A percentile compares a stretch with the other conserved stretches of the same genome.
phyloP scores from a whole-genome alignment of 2,888 invertebrate genomes.

The Anthrax anthrax region DNA sequence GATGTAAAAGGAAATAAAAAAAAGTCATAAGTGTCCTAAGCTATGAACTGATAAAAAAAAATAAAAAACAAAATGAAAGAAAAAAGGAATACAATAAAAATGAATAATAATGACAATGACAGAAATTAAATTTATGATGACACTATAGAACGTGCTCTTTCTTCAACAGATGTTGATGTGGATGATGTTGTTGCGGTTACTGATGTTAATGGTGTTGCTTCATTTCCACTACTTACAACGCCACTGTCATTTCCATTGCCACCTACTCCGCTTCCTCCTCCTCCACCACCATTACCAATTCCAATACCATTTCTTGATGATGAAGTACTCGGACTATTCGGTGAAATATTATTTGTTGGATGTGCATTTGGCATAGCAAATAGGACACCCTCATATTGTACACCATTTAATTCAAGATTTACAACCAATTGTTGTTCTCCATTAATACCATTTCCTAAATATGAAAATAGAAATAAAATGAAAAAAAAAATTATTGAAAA shows the following conservation, averaged over 20 bases:
- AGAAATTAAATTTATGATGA: conserved; percentile 13
- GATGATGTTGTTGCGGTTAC: neutral
- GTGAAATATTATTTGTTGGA: neutral
- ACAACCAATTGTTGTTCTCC: conserved; percentile 83
- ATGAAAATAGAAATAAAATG: neutral
- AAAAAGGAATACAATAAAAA: no score
- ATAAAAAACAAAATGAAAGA: no score
- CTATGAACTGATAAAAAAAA: no score
- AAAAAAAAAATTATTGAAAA: no score
- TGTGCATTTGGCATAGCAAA: conserved; percentile 41
- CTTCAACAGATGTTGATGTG: conserved; percentile 8
- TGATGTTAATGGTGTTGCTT: neutral
- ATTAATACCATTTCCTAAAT: conserved; percentile 61
- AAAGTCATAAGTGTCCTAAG: no score
- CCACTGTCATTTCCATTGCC: neutral
- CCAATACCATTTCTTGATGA: neutral
- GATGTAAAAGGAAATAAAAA: no score
- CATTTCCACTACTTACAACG: neutral
- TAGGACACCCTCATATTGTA: conserved; percentile 88
- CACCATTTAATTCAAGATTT: conserved; percentile 91
- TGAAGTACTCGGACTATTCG: neutral
- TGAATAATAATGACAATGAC: no score
- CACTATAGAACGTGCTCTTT: conserved; percentile 10
- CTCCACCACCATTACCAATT: neutral
- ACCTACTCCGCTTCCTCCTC: neutral